These are phyloP conservation scores for Pycnomerus fuliginosus DNA, from an alignment of 2,888 invertebrate species.

Conservation along the genomic window DNA sequence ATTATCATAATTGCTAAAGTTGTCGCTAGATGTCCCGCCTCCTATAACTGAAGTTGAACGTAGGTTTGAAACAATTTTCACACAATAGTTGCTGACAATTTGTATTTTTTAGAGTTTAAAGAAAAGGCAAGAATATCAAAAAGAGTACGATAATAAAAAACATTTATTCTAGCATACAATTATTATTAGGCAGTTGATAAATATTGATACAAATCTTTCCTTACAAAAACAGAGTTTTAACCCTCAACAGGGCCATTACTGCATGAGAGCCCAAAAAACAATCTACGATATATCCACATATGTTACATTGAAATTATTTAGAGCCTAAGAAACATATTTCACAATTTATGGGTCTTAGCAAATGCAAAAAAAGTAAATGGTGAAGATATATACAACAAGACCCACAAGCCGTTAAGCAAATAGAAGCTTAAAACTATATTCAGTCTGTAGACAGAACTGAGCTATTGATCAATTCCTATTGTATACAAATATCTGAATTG, in stretches of 20 bases:
- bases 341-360: constrained; percentile 41
- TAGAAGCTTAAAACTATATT: constrained; percentile 42
- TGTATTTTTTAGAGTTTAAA: too few relatives aligned
- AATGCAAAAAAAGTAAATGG: constrained; percentile 28
- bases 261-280: constrained; percentile 32
- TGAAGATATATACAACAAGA: constrained; percentile 40
- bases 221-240: constrained; percentile 48
- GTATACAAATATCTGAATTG: constrained; percentile 40
- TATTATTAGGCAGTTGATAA: constrained; percentile 50
- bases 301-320: constrained; percentile 52
- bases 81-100: too few relatives aligned
- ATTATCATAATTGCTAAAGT: too few relatives aligned
- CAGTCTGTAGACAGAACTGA: constrained; percentile 36
- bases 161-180: constrained; percentile 43
- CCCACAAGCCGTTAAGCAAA: constrained; percentile 43
- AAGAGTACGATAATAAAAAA: constrained; percentile 30
- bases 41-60: too few relatives aligned
- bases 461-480: constrained; percentile 35
- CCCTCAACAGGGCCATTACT: constrained; percentile 26
- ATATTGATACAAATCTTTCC: constrained; percentile 49
- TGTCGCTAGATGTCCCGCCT: too few relatives aligned
- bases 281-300: constrained; percentile 54
- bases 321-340: constrained; percentile 47
- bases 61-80: too few relatives aligned
- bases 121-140: too few relatives aligned